Conservation (phyloP, 2,888 invertebrate species). For the Trichogramma evanescens region DNA sequence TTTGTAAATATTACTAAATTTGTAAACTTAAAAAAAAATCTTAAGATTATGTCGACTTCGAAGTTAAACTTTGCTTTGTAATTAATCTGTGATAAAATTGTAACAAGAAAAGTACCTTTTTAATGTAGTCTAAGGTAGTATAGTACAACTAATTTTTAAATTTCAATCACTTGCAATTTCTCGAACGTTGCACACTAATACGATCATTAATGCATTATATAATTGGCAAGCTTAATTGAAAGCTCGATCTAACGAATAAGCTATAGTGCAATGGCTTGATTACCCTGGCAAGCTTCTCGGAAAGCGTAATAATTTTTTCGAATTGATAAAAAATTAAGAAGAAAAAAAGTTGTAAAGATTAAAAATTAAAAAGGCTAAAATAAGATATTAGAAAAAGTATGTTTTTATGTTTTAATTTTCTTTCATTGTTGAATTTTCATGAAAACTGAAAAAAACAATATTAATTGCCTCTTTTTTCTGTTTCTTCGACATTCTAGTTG, state of each 20-base stretch:
- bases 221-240: conserved; percentile 3
- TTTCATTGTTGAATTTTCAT: conserved; percentile 9
- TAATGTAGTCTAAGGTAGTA: too few species aligned
- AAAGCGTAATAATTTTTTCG: conserved; percentile 20
- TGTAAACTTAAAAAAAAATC: too few species aligned
- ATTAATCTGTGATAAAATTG: too few species aligned
- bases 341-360: conserved; percentile 1
- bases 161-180: too few species aligned
- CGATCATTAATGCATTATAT: conserved; percentile 13
- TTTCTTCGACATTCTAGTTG: conserved; percentile 68
- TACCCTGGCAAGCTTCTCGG: conserved; percentile 25
- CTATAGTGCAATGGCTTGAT: conserved; percentile 5
- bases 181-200: conserved; percentile 18
- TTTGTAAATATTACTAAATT: conserved; percentile 1
- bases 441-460: conserved; percentile 36
- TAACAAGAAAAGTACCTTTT: too few species aligned
- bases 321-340: neutral
- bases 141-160: too few species aligned
- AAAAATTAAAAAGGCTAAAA: conserved; percentile 7
- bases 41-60: too few species aligned
- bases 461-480: conserved; percentile 44
- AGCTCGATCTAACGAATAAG: neutral
- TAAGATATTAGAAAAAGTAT: neutral
- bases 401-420: neutral
- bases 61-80: too few species aligned